A percentile compares a stretch with the other conserved stretches of the same genome.
Conservation (phyloP, 1,140 invertebrate genomes). For the Himalopsyche phryganea region DNA sequence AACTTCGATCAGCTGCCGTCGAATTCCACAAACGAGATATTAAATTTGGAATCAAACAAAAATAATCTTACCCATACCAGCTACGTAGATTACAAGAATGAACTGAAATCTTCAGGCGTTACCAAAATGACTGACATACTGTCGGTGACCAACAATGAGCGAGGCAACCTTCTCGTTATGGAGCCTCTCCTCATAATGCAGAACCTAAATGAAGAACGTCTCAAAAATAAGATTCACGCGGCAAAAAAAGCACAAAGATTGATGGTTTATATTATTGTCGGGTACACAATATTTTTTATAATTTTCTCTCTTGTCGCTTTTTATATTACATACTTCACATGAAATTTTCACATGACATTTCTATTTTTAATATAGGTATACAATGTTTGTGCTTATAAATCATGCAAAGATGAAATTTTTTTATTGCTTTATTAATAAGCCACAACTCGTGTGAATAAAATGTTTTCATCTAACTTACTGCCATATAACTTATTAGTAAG, state of each 20-base stretch:
- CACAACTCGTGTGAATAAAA: too few species aligned
- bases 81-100: slow-evolving; percentile 9
- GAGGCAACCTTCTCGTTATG: slow-evolving; percentile 30
- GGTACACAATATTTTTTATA: slow-evolving; percentile 28
- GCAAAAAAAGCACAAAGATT: slow-evolving; percentile 26
- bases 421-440: too few species aligned
- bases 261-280: slow-evolving; percentile 27
- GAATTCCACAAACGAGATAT: slow-evolving; percentile 5
- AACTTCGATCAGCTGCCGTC: slow-evolving; percentile 13
- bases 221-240: slow-evolving; percentile 23
- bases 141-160: slow-evolving; percentile 12
- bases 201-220: slow-evolving; percentile 31
- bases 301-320: slow-evolving; percentile 27
- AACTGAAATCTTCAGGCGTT: slow-evolving; percentile 9
- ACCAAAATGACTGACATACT: slow-evolving; percentile 17
- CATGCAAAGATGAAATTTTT: too few species aligned
- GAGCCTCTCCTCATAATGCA: slow-evolving; percentile 30
- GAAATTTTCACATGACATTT: neutral
- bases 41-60: slow-evolving; percentile 11
- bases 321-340: slow-evolving; percentile 27
- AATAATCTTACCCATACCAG: slow-evolving; percentile 6
- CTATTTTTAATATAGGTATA: neutral
- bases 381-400: too few species aligned
- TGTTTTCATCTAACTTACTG: too few species aligned
- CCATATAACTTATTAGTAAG: too few species aligned